Percentiles rank a stretch among this genome's conserved stretches.
phyloP scores from a whole-genome alignment of 1,140 invertebrate species.

The Hyphantria cunea region DNA sequence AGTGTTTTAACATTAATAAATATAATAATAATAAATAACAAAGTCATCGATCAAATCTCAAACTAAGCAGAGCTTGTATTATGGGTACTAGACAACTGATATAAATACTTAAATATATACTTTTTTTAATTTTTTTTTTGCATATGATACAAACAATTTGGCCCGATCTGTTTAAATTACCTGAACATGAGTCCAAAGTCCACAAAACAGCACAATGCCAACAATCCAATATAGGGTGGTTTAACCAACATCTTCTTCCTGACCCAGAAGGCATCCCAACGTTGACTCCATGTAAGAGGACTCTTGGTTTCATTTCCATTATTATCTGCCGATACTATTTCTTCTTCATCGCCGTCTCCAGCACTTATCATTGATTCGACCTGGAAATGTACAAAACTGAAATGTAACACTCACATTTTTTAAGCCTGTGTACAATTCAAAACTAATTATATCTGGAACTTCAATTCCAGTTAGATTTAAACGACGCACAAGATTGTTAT shows the following conservation, averaged over 20 bases:
- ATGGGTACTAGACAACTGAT: no score
- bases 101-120: no score
- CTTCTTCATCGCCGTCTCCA: conserved; percentile 63
- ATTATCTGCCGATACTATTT: conserved; percentile 61
- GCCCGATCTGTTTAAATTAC: conserved; percentile 45
- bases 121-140: no score
- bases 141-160: no score
- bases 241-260: conserved; percentile 75
- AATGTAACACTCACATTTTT: not conserved
- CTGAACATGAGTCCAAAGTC: conserved; percentile 84
- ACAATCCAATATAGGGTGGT: conserved; percentile 78
- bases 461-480: no score
- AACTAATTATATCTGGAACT: no score
- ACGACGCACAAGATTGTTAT: no score
- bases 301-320: conserved; percentile 74
- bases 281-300: conserved; percentile 63
- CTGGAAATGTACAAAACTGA: conserved; percentile 35
- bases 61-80: no score
- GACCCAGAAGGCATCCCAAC: conserved; percentile 70
- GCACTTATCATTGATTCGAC: conserved; percentile 76
- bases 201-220: conserved; percentile 80
- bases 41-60: no score
- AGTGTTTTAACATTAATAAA: no score
- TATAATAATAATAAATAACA: no score
- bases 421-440: no score